Conservation (phyloP, 2,888 invertebrate species). For the Dendrolimus pini region DNA sequence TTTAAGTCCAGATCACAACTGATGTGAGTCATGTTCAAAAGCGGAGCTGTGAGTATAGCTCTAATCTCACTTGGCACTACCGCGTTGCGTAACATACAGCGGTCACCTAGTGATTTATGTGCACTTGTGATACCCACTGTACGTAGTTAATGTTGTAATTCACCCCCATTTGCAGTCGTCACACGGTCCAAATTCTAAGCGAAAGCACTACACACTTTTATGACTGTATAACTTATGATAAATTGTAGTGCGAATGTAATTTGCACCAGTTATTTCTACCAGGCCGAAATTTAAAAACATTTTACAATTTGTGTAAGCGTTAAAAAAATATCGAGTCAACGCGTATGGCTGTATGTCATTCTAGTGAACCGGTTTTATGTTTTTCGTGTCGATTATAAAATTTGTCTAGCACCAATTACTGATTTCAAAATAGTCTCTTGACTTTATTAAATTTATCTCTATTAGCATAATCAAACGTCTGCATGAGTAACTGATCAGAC, state of each 20-base stretch:
- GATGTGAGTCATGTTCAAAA: constrained; percentile 24
- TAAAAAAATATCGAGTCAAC: constrained; percentile 31
- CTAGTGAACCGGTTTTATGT: constrained; percentile 27
- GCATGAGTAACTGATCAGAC: constrained; percentile 36
- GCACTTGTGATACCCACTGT: constrained; percentile 26
- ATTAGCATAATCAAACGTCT: constrained; percentile 16
- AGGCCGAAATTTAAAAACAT: constrained; percentile 24
- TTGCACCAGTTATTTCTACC: constrained; percentile 27
- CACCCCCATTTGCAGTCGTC: constrained; percentile 15
- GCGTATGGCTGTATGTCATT: constrained; percentile 41
- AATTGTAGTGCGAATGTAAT: constrained; percentile 33
- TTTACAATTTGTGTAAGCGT: constrained; percentile 41
- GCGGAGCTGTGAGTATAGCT: constrained; percentile 21
- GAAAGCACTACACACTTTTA: constrained; percentile 24
- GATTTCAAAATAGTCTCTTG: too few species aligned
- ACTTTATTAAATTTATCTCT: too few species aligned
- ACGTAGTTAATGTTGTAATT: constrained; percentile 27
- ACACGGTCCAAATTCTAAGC: constrained; percentile 26
- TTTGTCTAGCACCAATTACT: too few species aligned
- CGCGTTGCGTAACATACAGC: constrained; percentile 31
- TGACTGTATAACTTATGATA: constrained; percentile 29
- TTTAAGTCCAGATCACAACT: constrained; percentile 21
- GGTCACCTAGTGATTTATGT: constrained; percentile 30
- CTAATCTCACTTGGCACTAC: constrained; percentile 20
- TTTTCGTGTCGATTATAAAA: constrained; percentile 14